A percentile compares a stretch with the other conserved stretches of the same genome.
Conservation (phyloP, 1,140 invertebrate genomes). For the Bicyclus anynana region DNA sequence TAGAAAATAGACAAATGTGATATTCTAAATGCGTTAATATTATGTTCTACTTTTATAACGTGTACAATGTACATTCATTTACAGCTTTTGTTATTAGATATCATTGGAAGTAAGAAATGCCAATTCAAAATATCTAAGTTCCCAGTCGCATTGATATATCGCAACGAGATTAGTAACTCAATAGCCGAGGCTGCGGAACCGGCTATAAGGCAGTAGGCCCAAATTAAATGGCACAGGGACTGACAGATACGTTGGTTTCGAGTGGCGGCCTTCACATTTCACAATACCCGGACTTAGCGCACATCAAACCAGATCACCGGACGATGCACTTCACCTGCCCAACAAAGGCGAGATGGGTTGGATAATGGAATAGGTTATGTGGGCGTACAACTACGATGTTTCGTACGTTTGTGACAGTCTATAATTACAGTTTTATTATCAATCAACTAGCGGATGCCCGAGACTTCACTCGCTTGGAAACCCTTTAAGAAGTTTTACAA, state of each 20-base stretch:
- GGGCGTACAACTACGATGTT: not conserved
- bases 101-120: too few relatives aligned
- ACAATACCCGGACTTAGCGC: constrained; percentile 69
- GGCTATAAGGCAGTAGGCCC: constrained; percentile 11
- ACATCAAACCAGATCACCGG: constrained; percentile 50
- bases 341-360: constrained; percentile 17
- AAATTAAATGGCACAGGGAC: constrained; percentile 59
- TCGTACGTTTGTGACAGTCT: not conserved
- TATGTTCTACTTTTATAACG: too few relatives aligned
- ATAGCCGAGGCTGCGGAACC: constrained; percentile 13
- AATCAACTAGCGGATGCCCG: too few relatives aligned
- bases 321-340: constrained; percentile 37
- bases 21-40: too few relatives aligned
- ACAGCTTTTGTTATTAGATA: too few relatives aligned
- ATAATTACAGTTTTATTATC: too few relatives aligned
- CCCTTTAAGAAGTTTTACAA: too few relatives aligned
- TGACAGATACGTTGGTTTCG: constrained; percentile 54
- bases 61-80: too few relatives aligned
- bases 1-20: too few relatives aligned
- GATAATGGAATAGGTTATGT: constrained; percentile 1
- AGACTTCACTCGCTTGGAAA: too few relatives aligned
- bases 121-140: not conserved
- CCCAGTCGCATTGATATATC: not conserved
- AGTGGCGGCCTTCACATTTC: constrained; percentile 71
- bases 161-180: constrained; percentile 6